Percentiles rank a stretch among this genome's conserved stretches.
These are phyloP conservation scores for Monopis laevigella DNA, from an alignment of 2,888 invertebrate genomes.

Conservation along the genomic window DNA sequence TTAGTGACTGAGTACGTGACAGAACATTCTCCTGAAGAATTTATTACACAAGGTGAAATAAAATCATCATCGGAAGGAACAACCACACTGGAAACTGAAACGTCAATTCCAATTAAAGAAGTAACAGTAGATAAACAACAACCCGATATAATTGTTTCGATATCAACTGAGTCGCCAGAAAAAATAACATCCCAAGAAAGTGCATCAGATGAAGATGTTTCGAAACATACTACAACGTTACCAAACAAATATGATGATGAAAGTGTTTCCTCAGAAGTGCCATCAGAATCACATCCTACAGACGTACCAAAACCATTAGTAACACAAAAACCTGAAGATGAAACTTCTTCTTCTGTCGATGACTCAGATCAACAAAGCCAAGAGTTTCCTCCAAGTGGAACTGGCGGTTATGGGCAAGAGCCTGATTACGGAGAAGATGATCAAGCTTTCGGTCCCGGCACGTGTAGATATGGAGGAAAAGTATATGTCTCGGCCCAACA, in stretches of 20 bases:
- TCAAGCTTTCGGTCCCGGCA: constrained; percentile 85
- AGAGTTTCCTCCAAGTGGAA: constrained; percentile 40
- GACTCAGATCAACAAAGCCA: constrained; percentile 28
- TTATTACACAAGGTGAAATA: too few species aligned
- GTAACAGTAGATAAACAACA: too few species aligned
- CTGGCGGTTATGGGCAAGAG: constrained; percentile 53
- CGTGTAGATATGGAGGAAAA: constrained; percentile 91
- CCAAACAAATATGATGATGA: not conserved
- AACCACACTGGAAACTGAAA: too few species aligned
- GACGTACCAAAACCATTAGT: constrained; percentile 12
- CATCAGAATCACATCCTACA: constrained; percentile 14
- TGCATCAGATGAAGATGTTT: too few species aligned
- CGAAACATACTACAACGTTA: not conserved
- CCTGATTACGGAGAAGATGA: constrained; percentile 83
- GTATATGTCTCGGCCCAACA: constrained; percentile 95
- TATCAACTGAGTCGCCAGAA: too few species aligned
- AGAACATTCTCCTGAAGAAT: too few species aligned
- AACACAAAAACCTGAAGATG: constrained; percentile 8
- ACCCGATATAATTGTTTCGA: too few species aligned
- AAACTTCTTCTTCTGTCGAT: constrained; percentile 35
- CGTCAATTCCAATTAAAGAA: too few species aligned
- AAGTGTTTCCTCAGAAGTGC: not conserved
- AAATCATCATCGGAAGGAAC: too few species aligned
- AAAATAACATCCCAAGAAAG: too few species aligned
- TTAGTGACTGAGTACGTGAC: too few species aligned